Evolutionary conservation across 2,888 invertebrate species (phyloP), one percentile per base, ranked within the genome.

Genomic region (Hyposoter dolosus): DNA sequence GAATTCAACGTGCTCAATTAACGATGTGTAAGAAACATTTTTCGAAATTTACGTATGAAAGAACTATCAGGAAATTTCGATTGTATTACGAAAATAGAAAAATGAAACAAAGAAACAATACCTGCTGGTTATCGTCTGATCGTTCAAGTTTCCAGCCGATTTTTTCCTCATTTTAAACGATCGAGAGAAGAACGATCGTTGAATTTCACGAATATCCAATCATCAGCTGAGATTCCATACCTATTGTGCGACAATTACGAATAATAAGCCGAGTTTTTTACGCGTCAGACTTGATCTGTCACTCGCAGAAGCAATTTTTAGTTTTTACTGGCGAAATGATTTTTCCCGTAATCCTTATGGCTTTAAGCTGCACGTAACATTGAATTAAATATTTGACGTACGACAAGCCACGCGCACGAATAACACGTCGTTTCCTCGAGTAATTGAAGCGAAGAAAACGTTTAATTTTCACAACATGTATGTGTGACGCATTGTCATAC

Each of bases 161-260:
- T 92, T 93, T 86, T 92, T 92, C 85, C 91, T 88, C 92, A 92
- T 92, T 86, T 87, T 91, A 71, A 69, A 15, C 43, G 32, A 43
- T n/a, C 45, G 12, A 66, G 76, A 74, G 12, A 72, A 45, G 28
- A 23, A 68, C 10, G 56, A 60, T 28, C 28, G 28, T 60, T 60
- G 60, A 43, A 75, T 68, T 47, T 45, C 35, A 78, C 56, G 78
- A 75, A 71, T 40, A 45, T 84, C 68, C n/a, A 56, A 53, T 19
- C 19, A 66, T 78, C 63, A 78, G 53, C 66, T 72, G 76, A 32
- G 77, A 66, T 83, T 63, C 81, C 83, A 86, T 85, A 43, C 65
- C 76, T 53, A 66, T 66, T 43, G 53, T 12, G n/a, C 23, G n/a
- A n/a, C 12, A 50, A 76, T 65, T 63, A 23, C 7, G 28, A 9